phyloP scores from a whole-genome alignment of 2,888 invertebrate genomes.

The Cabera pusaria region DNA sequence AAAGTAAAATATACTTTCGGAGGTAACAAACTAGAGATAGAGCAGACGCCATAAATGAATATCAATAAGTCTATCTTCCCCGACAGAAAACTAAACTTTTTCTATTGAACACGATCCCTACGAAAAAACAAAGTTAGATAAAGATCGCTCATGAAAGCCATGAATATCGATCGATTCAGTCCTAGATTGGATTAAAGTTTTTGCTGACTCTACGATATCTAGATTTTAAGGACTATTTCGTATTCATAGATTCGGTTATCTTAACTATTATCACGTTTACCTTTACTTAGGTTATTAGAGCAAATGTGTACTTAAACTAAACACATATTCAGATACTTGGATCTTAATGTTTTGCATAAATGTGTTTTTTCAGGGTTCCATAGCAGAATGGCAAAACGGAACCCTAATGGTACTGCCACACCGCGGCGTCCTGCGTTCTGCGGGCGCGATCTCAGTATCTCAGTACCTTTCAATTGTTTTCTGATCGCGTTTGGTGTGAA shows the following conservation, averaged over 20 bases:
- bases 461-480: too few relatives aligned
- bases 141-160: constrained; percentile 10
- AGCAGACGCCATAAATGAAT: too few relatives aligned
- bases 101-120: constrained; percentile 1
- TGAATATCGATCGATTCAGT: constrained; percentile 10
- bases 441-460: too few relatives aligned
- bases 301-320: too few relatives aligned
- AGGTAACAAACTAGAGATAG: too few relatives aligned
- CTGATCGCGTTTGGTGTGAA: too few relatives aligned
- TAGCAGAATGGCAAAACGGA: neutral
- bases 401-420: too few relatives aligned
- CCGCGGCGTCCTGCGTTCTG: too few relatives aligned
- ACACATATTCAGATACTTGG: too few relatives aligned
- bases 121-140: constrained; percentile 12
- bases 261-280: constrained; percentile 1
- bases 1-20: too few relatives aligned
- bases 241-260: constrained; percentile 14
- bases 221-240: constrained; percentile 10
- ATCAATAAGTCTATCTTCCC: too few relatives aligned
- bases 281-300: neutral
- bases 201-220: constrained; percentile 11
- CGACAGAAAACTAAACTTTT: constrained; percentile 1
- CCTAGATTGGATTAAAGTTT: constrained; percentile 21
- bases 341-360: too few relatives aligned
- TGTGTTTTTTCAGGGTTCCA: constrained; percentile 2